Evolutionary conservation across 2,888 invertebrate species (phyloP).

Genomic region (Spatulosminthurus flaviceps): DNA sequence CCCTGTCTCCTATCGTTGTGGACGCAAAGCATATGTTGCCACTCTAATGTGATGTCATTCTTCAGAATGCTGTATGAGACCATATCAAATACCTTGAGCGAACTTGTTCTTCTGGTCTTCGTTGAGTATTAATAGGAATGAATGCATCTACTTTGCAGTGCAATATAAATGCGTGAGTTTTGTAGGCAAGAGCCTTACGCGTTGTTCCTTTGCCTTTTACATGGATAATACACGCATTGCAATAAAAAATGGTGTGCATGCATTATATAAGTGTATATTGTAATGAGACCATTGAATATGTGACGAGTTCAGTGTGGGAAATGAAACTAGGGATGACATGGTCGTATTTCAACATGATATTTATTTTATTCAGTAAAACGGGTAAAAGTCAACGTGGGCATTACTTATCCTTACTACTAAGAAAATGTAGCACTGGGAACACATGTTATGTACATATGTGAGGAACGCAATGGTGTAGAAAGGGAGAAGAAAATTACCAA

Average conservation of each 20-base stretch:
- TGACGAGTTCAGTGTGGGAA: conserved; percentile 19
- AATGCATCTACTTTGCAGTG: background rate
- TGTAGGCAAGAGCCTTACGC: background rate
- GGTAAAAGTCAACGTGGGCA: conserved; percentile 11
- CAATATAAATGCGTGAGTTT: background rate
- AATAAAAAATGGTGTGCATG: background rate
- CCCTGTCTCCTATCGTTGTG: background rate
- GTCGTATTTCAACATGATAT: conserved; percentile 25
- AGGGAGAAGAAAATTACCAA: background rate
- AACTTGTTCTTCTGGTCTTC: background rate
- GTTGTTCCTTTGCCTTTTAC: background rate
- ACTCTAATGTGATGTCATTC: conserved; percentile 18
- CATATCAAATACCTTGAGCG: background rate
- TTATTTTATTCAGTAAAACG: conserved; percentile 34
- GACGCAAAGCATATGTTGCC: background rate
- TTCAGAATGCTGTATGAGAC: background rate
- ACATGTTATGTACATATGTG: background rate
- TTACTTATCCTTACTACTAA: background rate
- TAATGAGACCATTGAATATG: conserved; percentile 18
- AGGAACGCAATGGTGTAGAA: background rate
- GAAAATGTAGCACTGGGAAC: background rate
- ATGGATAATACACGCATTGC: background rate
- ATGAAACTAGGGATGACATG: conserved; percentile 32
- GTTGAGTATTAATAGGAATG: background rate
- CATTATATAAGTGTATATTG: background rate